Base-by-base conservation (phyloP, 2,113 vertebrate genomes). In the Arizona elegans region DNA sequence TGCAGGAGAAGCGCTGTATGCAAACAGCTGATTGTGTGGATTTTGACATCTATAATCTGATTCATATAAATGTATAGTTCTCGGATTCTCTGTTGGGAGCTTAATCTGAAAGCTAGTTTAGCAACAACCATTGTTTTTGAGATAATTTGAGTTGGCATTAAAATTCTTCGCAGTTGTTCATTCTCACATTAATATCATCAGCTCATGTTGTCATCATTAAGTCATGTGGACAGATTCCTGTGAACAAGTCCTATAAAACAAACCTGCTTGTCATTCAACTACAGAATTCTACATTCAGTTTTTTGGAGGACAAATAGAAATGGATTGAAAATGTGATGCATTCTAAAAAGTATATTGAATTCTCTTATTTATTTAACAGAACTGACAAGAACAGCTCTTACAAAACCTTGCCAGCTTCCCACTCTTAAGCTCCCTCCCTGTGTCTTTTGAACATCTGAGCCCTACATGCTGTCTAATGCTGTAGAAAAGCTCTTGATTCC, bases 401-500 rank as follows among this genome's bases (percentile, higher is more conserved):
- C 92, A 56, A 92, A 94, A 43, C 54, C 52, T 3, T 8, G 90
- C 52, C 92, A 53, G 87, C 90, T 90, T 43, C 87, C 33, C 65
- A 52, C 6, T 0, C 26, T 90, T 58, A 52, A 62, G 26, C 91
- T 88, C 86, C 9, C 62, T 52, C 87, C 47, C 56, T 26, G 88
- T 81, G 59, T 81, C 91, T 87, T 8, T 86, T 2, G 0, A 65
- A 88, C 38, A 93, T 56, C 47, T 53, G 70, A 93, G 92, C 87
- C 85, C 94, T 94, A 53, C 13, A 0, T 19, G 81, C 93, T 92
- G 89, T 33, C 0, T 0, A 38, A 52, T 87, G 89, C 33, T 90
- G 92, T 90, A 54, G 91, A 93, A 93, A 95, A 96, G 92, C 93
- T 95, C 95, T 92, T 86, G 91, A 81, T 95, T 96, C 90, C 94